phyloP scores from a whole-genome alignment of 23 tunicate genomes.

The Ascidia mentula region DNA sequence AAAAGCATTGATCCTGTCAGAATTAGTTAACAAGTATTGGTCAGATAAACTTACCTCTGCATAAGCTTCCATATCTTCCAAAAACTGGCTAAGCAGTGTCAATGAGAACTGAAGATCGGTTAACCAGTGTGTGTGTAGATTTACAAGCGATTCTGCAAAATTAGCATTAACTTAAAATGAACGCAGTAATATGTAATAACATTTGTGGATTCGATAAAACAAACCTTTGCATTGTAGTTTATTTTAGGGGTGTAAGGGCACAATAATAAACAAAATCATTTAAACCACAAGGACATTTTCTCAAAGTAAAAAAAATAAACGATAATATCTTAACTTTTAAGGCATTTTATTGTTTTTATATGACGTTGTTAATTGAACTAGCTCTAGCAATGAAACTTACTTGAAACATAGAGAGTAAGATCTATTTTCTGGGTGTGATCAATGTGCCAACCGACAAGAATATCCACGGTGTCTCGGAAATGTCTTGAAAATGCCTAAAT shows the following conservation, averaged over 20 bases:
- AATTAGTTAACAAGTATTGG: too few relatives aligned
- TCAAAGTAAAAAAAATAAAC: too few relatives aligned
- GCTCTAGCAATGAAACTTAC: conserved; percentile 58
- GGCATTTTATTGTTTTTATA: too few relatives aligned
- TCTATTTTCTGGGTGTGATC: conserved; percentile 80
- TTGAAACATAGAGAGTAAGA: conserved; percentile 66
- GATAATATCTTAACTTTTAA: too few relatives aligned
- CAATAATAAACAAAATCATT: too few relatives aligned
- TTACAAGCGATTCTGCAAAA: conserved; percentile 55
- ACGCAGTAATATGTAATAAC: conserved; percentile 53
- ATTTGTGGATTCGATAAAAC: too few relatives aligned
- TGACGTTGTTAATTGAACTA: too few relatives aligned
- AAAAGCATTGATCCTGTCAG: too few relatives aligned
- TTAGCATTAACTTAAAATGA: conserved; percentile 57
- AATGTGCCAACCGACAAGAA: conserved; percentile 94
- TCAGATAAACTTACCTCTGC: conserved; percentile 52
- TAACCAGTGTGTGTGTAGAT: conserved; percentile 78
- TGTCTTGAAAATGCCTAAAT: conserved; percentile 75
- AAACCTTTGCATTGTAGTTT: too few relatives aligned
- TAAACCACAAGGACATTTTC: too few relatives aligned
- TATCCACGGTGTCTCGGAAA: conserved; percentile 93
- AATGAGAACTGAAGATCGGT: conserved; percentile 75
- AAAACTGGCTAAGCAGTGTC: conserved; percentile 73
- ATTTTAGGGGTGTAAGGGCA: too few relatives aligned
- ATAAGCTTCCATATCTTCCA: conserved; percentile 95